Evolutionary conservation across 2,888 invertebrate species (phyloP).

Genomic region (Tinea semifulvella): DNA sequence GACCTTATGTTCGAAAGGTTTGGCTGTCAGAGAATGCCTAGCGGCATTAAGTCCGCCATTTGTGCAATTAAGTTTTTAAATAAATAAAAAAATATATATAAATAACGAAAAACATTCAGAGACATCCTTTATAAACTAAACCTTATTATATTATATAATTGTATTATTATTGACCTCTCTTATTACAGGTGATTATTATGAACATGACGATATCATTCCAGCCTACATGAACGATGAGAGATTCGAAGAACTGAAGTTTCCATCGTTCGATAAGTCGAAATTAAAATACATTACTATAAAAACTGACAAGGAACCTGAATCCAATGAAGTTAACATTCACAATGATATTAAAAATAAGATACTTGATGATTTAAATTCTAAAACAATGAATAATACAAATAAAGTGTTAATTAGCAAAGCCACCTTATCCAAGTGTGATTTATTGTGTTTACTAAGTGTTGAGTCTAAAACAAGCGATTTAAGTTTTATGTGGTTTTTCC

Average conservation of each 20-base stretch:
- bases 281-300: not conserved
- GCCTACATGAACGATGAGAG: slow-evolving; percentile 4
- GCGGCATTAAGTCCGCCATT: too few relatives aligned
- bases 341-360: not conserved
- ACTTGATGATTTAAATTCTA: not conserved
- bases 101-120: too few relatives aligned
- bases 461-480: not conserved
- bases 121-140: too few relatives aligned
- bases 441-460: not conserved
- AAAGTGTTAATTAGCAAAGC: not conserved
- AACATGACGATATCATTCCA: not conserved
- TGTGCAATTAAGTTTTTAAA: too few relatives aligned
- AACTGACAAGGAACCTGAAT: too few relatives aligned
- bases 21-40: too few relatives aligned
- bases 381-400: not conserved
- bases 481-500: slow-evolving; percentile 3
- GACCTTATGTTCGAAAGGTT: too few relatives aligned
- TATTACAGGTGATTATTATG: not conserved
- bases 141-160: too few relatives aligned
- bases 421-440: not conserved
- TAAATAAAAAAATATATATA: too few relatives aligned
- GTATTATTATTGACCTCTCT: not conserved
- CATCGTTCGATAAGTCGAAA: not conserved
- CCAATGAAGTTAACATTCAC: too few relatives aligned
- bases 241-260: not conserved